Base-by-base conservation (phyloP, 2,888 invertebrate species). In the Morpho achilles region DNA sequence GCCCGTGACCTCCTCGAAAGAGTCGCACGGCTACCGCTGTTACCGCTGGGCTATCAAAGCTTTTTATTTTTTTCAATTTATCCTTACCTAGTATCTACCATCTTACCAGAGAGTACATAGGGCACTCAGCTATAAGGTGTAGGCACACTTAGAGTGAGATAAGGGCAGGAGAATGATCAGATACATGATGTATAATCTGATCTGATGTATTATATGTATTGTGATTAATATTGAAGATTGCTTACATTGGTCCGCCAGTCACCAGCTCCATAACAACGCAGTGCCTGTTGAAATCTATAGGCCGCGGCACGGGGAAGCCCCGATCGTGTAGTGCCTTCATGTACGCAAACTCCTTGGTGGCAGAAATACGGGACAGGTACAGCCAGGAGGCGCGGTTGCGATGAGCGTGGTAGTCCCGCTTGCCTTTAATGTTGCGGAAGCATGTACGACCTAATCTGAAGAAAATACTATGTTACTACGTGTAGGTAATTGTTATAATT, bases 261-360 rank as follows among this genome's bases (percentile, higher is more conserved):
- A 98, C 94, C 3, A 99, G 90, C 67, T 43, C 96, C 99, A 99
- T 99, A 1, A 99, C 92, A 59, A 99, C 96, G 75, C 98, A 98
- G 82, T 99, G 99, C 68, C 96, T 91, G 82, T 98, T 99, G 70
- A 95, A 96, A 83, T 98, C 99, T 8, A 98, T 93, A 0, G 99
- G 99, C 73, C 95, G 94, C 0, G 99, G 99, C 0, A 99, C 97
- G 0, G 99, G 98, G 80, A 99, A 99, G 8, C 94, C 95, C 66
- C 97, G 91, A 5, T 97, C 96, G 70, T 97, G 92, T 39, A 99
- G 85, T 0, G 98, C 98, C 80, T 96, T 97, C 97, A 99, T 97
- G 79, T 98, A 99, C 0, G 98, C 97, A 89, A 96, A 99, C 88
- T 99, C 99, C 88, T 98, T 97, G 1, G 97, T 96, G 0, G 99